Conservation (phyloP, 2,797 vertebrate genomes). For the Microctenopoma stevenorrisi region DNA sequence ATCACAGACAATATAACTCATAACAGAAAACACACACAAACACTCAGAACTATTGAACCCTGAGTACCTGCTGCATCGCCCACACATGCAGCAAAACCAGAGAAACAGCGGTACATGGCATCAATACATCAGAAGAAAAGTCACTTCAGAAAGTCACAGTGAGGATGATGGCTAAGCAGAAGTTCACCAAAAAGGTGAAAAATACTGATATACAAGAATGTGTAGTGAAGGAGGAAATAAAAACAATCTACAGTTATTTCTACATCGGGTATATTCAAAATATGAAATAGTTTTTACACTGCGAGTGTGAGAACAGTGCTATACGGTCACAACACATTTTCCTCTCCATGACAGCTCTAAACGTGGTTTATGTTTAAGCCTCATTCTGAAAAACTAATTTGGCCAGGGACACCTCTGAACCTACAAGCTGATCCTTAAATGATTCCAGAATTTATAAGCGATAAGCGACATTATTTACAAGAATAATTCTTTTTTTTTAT, state of each 20-base stretch:
- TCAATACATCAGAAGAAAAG: conserved; percentile 73
- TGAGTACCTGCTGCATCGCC: conserved; percentile 82
- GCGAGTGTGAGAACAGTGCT: not conserved
- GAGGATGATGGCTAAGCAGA: conserved; percentile 33
- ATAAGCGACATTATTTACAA: not conserved
- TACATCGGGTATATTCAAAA: not conserved
- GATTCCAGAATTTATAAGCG: not conserved
- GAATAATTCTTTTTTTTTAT: not conserved
- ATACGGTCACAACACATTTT: not conserved
- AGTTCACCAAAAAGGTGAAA: conserved; percentile 10
- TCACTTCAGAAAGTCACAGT: conserved; percentile 64
- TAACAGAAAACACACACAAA: conserved; percentile 48
- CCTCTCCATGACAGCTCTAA: not conserved
- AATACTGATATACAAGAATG: not conserved
- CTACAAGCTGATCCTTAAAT: not conserved
- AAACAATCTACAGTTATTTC: not conserved
- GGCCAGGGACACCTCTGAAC: not conserved
- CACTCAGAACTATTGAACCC: conserved; percentile 65
- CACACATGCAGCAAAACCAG: conserved; percentile 83
- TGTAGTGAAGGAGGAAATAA: not conserved
- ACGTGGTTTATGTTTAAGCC: no score
- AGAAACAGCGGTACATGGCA: conserved; percentile 74
- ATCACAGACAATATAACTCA: conserved; percentile 22
- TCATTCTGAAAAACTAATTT: not conserved
- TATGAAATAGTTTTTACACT: no score